Base-by-base conservation (phyloP, 2,797 vertebrate species). In the Lycodopsis pacificus region DNA sequence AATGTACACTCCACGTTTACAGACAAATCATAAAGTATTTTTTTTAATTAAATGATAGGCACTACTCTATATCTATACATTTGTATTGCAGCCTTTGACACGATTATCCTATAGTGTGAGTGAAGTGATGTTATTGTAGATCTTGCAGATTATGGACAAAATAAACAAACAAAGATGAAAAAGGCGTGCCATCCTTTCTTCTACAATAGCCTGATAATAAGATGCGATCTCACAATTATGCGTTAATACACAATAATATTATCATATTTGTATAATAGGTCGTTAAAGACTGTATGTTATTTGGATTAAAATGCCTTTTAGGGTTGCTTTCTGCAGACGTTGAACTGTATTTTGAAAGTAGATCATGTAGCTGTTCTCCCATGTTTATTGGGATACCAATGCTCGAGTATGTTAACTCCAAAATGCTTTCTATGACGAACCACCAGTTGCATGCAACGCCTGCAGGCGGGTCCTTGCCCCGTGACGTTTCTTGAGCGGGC, bases 401-500 rank as follows among this genome's bases (percentile, higher is more conserved):
- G 20, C 38, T 61, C 12, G 1, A 14, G 19, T 32, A 34, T 36
- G 25, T 38, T 12, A 38, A 38, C 8, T 12, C 12, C 4, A 30
- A 10, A 10, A 36, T n/a, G 44, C 25, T 70, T 57, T 32, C 5
- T 20, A 6, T 22, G 46, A 71, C 27, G 34, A 69, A 44, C 34
- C 76, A 86, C 81, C 61, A 82, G 83, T 85, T 90, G 81, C 78
- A 44, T 51, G 73, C 64, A 54, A 42, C 73, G 65, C 76, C 79
- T 65, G 79, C 78, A 64, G 94, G 94, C 91, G 89, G 83, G 83
- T 79, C 90, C 82, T 59, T 67, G 76, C 77, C 82, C 58, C 17
- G 81, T 95, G 94, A 96, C 93, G 94, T 92, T 1, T 71, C 51
- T 8, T 1, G 34, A 83, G 80, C 90, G 91, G 94, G 94, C 84